Evolutionary conservation across 2,797 vertebrate genomes (phyloP).

Genomic region (Discoglossus pictus): DNA sequence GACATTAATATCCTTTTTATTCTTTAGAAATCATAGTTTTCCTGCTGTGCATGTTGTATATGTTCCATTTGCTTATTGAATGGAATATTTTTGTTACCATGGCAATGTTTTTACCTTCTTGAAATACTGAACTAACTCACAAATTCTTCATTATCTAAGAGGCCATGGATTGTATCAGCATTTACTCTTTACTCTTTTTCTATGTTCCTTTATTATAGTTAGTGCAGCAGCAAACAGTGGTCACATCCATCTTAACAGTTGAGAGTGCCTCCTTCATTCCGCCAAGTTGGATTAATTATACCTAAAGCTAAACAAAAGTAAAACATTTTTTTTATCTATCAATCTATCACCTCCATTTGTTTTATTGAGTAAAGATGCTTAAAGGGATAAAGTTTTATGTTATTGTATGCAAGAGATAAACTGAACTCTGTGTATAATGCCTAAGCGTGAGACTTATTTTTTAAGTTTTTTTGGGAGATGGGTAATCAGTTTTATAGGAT

Average conservation of each 20-base stretch:
- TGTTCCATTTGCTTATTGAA: conserved; percentile 30
- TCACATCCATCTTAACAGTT: not conserved
- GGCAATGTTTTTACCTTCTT: conserved; percentile 36
- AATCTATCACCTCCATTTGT: too few relatives aligned
- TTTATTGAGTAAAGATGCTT: too few relatives aligned
- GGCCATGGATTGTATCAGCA: conserved; percentile 8
- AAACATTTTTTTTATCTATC: too few relatives aligned
- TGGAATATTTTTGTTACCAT: conserved; percentile 33
- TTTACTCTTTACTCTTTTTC: not conserved
- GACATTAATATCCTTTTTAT: conserved; percentile 12
- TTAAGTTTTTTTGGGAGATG: too few relatives aligned
- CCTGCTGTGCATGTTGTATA: conserved; percentile 30
- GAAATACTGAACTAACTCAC: conserved; percentile 8
- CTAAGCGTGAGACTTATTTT: too few relatives aligned
- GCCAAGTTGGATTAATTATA: too few relatives aligned
- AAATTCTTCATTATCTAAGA: conserved; percentile 15
- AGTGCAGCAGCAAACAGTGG: not conserved
- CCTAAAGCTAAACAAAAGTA: too few relatives aligned
- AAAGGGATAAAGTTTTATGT: too few relatives aligned
- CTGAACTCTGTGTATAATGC: too few relatives aligned
- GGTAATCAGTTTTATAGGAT: too few relatives aligned
- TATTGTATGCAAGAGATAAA: too few relatives aligned
- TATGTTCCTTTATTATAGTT: conserved; percentile 10
- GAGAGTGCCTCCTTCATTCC: too few relatives aligned
- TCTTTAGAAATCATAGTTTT: conserved; percentile 24